Conservation (phyloP, 2,888 invertebrate genomes). For the Unio pictorum region DNA sequence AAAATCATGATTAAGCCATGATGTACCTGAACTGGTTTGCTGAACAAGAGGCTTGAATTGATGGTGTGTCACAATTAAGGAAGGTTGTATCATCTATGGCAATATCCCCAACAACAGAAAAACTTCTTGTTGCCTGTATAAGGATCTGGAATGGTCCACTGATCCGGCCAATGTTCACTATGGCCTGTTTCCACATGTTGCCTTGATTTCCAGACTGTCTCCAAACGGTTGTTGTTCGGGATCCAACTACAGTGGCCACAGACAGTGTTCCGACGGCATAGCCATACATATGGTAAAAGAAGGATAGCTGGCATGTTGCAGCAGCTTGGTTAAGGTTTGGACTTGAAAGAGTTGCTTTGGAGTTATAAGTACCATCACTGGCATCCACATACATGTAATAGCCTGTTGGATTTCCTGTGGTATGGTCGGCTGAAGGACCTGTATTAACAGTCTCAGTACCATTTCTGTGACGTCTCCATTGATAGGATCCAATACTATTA, state of each 20-base stretch:
- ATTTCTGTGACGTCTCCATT: constrained; percentile 48
- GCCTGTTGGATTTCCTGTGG: constrained; percentile 44
- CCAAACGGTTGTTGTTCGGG: constrained; percentile 35
- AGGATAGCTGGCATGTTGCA: constrained; percentile 82
- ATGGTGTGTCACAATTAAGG: constrained; percentile 53
- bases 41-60: constrained; percentile 40
- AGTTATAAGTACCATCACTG: constrained; percentile 62
- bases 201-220: constrained; percentile 31
- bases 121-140: constrained; percentile 49
- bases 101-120: constrained; percentile 47
- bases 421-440: constrained; percentile 58
- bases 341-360: constrained; percentile 45
- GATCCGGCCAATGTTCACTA: constrained; percentile 57
- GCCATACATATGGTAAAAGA: constrained; percentile 64
- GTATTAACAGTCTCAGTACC: constrained; percentile 44
- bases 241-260: constrained; percentile 30
- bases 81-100: constrained; percentile 62
- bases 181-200: constrained; percentile 48
- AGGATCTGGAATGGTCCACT: constrained; percentile 45
- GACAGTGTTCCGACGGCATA: constrained; percentile 48
- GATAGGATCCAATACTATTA: constrained; percentile 50
- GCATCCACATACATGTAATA: constrained; percentile 84
- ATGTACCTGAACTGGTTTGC: constrained; percentile 34
- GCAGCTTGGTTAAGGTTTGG: constrained; percentile 75
- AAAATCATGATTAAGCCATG: not conserved